Percentiles rank a stretch among this genome's conserved stretches.
Evolutionary conservation across 2,888 invertebrate genomes (phyloP).

Genomic region (Lottia scabra): DNA sequence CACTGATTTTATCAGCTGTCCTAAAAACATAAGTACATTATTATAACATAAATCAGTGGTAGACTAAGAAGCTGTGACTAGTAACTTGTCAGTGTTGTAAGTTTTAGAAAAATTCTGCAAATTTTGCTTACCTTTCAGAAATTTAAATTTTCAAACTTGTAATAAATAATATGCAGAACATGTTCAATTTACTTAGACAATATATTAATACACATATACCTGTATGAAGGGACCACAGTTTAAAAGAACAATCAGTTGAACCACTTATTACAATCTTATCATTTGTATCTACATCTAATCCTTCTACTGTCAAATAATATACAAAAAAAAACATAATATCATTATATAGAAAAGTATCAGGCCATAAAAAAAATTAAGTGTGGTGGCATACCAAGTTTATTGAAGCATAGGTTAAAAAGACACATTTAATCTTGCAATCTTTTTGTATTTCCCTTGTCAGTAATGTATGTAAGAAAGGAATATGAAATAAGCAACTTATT

Average conservation of each 20-base stretch:
- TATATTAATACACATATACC: conserved; percentile 55
- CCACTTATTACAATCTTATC: conserved; percentile 59
- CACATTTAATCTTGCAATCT: no score
- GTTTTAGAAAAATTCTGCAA: no score
- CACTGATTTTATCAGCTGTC: conserved; percentile 55
- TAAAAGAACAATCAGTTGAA: conserved; percentile 63
- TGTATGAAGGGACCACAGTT: conserved; percentile 61
- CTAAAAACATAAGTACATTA: conserved; percentile 34
- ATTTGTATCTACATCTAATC: conserved; percentile 20
- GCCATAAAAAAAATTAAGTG: no score
- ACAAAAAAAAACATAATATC: background rate
- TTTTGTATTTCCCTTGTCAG: no score
- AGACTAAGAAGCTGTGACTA: no score
- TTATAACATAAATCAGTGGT: no score
- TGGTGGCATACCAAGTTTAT: no score
- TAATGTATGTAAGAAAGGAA: no score
- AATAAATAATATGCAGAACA: background rate
- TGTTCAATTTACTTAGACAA: background rate
- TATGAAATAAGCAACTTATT: no score
- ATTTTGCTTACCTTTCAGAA: no score
- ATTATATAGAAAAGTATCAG: background rate
- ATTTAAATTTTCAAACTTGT: background rate
- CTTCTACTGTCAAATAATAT: conserved; percentile 30
- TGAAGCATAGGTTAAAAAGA: no score
- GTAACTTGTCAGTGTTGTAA: no score